phyloP scores from a whole-genome alignment of 2,113 vertebrate species.

The Nesospiza acunhae region DNA sequence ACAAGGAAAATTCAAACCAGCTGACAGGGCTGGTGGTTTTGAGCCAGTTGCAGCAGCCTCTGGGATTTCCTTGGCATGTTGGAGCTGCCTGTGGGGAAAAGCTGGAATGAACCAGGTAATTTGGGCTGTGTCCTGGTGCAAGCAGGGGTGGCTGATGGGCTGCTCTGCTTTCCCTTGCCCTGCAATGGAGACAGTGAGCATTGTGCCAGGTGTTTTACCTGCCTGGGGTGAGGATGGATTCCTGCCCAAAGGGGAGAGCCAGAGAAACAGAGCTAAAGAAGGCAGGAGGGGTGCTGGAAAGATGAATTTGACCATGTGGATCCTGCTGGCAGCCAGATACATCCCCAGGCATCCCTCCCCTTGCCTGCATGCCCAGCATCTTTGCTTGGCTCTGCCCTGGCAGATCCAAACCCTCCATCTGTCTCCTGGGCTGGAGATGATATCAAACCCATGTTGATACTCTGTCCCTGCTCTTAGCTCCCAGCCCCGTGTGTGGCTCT shows the following conservation, averaged over 20 bases:
- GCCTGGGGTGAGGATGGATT: background rate
- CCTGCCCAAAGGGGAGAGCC: background rate
- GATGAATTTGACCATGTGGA: background rate
- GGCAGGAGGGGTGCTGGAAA: background rate
- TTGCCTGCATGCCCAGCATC: background rate
- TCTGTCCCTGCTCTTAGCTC: background rate
- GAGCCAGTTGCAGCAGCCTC: conserved; percentile 10
- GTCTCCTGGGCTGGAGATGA: background rate
- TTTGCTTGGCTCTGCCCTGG: background rate
- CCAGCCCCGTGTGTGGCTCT: background rate
- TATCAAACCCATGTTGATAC: background rate
- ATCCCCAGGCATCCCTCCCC: background rate
- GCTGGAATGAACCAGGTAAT: background rate
- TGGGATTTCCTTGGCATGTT: background rate
- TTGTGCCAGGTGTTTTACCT: background rate
- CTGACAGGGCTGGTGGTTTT: background rate
- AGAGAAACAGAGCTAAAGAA: background rate
- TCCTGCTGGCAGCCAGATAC: background rate
- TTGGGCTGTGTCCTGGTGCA: background rate
- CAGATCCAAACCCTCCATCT: background rate
- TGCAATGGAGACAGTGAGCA: background rate
- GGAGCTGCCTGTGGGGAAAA: background rate
- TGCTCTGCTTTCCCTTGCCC: background rate
- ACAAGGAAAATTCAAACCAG: conserved; percentile 50
- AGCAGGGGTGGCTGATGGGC: rapidly evolving